Conservation (phyloP, 2,797 vertebrate species). For the Sternarchorhynchus goeldii region DNA sequence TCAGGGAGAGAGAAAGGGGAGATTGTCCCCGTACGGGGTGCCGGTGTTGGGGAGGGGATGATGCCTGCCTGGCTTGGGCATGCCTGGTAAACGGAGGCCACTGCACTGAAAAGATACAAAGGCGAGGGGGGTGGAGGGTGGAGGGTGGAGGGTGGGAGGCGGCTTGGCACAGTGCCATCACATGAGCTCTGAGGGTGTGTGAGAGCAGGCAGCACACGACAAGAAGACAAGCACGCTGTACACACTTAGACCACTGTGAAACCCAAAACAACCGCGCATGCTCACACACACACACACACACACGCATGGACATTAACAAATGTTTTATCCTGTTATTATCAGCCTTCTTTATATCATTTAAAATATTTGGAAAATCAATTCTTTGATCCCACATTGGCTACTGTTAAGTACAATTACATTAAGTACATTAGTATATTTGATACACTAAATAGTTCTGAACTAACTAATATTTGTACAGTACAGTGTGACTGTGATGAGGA, state of each 20-base stretch:
- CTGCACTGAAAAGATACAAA: constrained; percentile 60
- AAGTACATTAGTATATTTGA: no score
- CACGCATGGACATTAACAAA: no score
- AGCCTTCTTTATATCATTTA: no score
- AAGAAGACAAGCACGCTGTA: constrained; percentile 25
- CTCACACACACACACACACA: neutral
- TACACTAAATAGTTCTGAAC: no score
- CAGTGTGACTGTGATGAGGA: neutral
- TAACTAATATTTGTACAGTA: neutral
- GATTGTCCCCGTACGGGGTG: constrained; percentile 47
- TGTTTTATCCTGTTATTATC: no score
- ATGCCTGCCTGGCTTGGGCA: constrained; percentile 93
- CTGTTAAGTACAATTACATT: neutral
- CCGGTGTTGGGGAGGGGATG: constrained; percentile 79
- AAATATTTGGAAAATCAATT: neutral
- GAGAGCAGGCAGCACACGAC: constrained; percentile 52
- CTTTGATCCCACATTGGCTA: neutral
- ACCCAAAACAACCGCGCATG: neutral
- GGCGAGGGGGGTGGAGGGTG: constrained; percentile 7
- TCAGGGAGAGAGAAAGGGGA: constrained; percentile 85
- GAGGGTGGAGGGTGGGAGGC: constrained; percentile 26
- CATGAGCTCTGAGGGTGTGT: constrained; percentile 61
- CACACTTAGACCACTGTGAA: constrained; percentile 9
- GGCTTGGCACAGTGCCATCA: constrained; percentile 65
- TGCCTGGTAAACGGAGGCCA: constrained; percentile 83